phyloP scores from a whole-genome alignment of 2,113 vertebrate genomes.

The Nansenia antarctica region DNA sequence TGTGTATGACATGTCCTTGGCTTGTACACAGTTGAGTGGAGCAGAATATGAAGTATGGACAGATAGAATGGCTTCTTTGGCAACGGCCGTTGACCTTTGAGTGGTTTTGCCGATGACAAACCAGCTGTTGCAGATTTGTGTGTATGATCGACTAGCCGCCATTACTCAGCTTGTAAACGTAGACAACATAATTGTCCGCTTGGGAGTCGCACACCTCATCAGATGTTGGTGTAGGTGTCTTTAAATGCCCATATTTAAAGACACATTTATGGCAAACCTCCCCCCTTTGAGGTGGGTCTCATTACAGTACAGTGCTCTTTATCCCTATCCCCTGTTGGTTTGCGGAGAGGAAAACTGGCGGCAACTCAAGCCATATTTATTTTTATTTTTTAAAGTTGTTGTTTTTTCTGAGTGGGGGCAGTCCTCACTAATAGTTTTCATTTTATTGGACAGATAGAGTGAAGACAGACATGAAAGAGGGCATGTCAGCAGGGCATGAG shows the following conservation, averaged over 20 bases:
- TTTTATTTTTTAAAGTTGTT: too few species aligned
- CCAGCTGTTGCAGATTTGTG: constrained; percentile 51
- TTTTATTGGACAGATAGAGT: too few species aligned
- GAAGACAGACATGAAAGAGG: too few species aligned
- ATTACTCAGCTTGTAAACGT: constrained; percentile 34
- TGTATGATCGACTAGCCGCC: constrained; percentile 53
- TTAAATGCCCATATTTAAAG: neutral
- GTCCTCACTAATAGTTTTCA: too few species aligned
- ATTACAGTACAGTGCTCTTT: too few species aligned
- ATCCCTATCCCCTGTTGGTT: too few species aligned
- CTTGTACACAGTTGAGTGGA: constrained; percentile 20
- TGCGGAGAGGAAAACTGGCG: too few species aligned
- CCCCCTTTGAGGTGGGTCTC: too few species aligned
- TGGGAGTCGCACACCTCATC: neutral
- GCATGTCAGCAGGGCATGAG: too few species aligned
- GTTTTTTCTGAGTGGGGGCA: too few species aligned
- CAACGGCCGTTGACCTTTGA: constrained; percentile 63
- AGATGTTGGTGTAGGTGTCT: neutral
- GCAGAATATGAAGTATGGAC: constrained; percentile 38
- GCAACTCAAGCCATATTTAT: too few species aligned
- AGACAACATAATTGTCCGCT: constrained; percentile 28
- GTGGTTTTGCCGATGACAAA: constrained; percentile 25
- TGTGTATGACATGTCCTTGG: constrained; percentile 57
- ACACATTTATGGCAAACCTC: too few species aligned
- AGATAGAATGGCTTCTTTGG: constrained; percentile 44